A percentile compares a stretch with the other conserved stretches of the same genome.
phyloP scores from a whole-genome alignment of 1,140 invertebrate species.

The Drosophila paulistorum region DNA sequence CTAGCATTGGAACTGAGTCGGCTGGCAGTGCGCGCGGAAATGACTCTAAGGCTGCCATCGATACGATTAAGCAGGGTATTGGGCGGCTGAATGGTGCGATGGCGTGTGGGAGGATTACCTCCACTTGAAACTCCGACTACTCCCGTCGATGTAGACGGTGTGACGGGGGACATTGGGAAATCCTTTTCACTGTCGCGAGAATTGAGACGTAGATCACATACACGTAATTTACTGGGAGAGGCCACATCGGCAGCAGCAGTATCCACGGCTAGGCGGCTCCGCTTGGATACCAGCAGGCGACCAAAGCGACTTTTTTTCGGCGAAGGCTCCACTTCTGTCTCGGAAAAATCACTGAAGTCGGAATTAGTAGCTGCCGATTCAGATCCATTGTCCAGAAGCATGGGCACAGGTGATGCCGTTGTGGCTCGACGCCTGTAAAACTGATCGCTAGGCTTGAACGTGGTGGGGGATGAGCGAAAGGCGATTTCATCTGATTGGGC shows the following conservation, averaged over 20 bases:
- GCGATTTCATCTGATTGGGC: constrained; percentile 54
- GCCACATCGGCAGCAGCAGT: constrained; percentile 83
- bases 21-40: constrained; percentile 62
- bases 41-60: constrained; percentile 65
- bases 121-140: constrained; percentile 18
- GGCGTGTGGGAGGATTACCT: constrained; percentile 38
- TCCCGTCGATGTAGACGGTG: constrained; percentile 48
- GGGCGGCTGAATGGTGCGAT: constrained; percentile 72
- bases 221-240: constrained; percentile 86
- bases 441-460: constrained; percentile 77
- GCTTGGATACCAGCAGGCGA: constrained; percentile 76
- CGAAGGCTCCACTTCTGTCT: constrained; percentile 87
- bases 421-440: constrained; percentile 73
- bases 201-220: constrained; percentile 86
- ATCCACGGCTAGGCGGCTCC: constrained; percentile 61
- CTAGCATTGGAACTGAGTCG: constrained; percentile 70
- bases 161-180: constrained; percentile 72
- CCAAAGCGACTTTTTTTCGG: constrained; percentile 87
- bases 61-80: constrained; percentile 67
- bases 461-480: constrained; percentile 77
- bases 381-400: constrained; percentile 84
- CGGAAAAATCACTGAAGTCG: constrained; percentile 85
- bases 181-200: constrained; percentile 84
- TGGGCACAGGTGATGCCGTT: constrained; percentile 84
- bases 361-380: constrained; percentile 83